A percentile compares a stretch with the other conserved stretches of the same genome.
Conservation (phyloP, 2,888 invertebrate genomes). For the Nephrotoma guestfalica region DNA sequence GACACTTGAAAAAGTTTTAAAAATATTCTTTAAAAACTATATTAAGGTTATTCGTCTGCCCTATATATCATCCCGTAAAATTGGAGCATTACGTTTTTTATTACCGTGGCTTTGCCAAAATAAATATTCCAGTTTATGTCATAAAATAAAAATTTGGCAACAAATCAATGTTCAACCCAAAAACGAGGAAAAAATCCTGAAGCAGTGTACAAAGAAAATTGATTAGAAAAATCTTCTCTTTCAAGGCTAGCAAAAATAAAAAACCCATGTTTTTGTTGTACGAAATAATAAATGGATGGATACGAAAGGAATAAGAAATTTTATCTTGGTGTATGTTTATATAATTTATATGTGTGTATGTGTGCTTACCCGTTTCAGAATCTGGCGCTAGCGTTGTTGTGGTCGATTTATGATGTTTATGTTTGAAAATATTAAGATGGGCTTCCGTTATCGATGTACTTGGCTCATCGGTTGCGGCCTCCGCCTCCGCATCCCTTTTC, state of each 20-base stretch:
- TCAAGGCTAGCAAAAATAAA: background rate
- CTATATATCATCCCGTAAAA: background rate
- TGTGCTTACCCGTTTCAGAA: background rate
- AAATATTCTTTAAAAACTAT: background rate
- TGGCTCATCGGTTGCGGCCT: background rate
- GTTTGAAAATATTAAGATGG: background rate
- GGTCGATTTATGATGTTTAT: background rate
- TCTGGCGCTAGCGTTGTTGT: background rate
- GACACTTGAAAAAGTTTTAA: background rate
- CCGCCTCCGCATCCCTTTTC: constrained; percentile 10
- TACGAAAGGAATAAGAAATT: background rate
- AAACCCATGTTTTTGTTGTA: background rate
- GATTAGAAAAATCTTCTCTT: background rate
- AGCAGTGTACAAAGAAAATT: background rate
- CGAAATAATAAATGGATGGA: background rate
- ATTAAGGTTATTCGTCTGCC: background rate
- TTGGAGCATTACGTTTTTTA: background rate
- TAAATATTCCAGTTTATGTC: background rate
- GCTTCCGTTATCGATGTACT: background rate
- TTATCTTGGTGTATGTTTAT: background rate
- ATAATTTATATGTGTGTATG: background rate
- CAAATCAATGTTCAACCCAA: background rate
- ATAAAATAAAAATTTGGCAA: background rate
- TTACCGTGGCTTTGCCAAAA: background rate
- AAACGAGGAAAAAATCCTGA: background rate